Conservation (phyloP, 2,797 vertebrate species). For the Lagocephalus sceleratus region DNA sequence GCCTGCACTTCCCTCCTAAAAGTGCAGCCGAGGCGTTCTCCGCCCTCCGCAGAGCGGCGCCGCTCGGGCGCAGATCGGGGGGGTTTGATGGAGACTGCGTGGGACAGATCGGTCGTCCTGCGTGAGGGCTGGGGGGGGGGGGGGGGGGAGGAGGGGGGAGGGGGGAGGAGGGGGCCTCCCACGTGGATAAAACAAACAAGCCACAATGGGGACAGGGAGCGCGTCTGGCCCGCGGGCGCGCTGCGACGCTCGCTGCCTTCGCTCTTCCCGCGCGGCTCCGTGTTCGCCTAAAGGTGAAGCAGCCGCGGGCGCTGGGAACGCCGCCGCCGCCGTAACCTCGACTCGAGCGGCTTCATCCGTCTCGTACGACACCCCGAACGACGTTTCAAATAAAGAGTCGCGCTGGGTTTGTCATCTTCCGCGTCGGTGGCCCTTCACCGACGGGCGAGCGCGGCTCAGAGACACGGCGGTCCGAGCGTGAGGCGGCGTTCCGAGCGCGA, state of each 20-base stretch:
- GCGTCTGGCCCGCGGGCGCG: constrained; percentile 38
- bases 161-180: neutral
- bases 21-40: constrained; percentile 23
- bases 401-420: too few species aligned
- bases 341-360: too few species aligned
- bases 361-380: too few species aligned
- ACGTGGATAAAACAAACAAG: constrained; percentile 58
- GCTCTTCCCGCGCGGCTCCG: constrained; percentile 31
- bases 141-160: neutral
- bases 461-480: too few species aligned
- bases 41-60: constrained; percentile 13
- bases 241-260: constrained; percentile 47
- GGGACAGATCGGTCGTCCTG: constrained; percentile 35
- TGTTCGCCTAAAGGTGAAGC: constrained; percentile 55
- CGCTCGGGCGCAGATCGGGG: constrained; percentile 27
- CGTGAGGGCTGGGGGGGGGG: neutral
- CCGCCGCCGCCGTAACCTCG: too few species aligned
- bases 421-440: too few species aligned
- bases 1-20: too few species aligned
- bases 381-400: too few species aligned
- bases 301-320: constrained; percentile 36
- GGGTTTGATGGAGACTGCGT: constrained; percentile 42
- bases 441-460: too few species aligned
- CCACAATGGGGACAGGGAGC: constrained; percentile 49
- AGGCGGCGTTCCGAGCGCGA: too few species aligned